A percentile compares a stretch with the other conserved stretches of the same genome.
phyloP scores from a whole-genome alignment of 2,888 invertebrate species.

The Xestia rhomboidea region DNA sequence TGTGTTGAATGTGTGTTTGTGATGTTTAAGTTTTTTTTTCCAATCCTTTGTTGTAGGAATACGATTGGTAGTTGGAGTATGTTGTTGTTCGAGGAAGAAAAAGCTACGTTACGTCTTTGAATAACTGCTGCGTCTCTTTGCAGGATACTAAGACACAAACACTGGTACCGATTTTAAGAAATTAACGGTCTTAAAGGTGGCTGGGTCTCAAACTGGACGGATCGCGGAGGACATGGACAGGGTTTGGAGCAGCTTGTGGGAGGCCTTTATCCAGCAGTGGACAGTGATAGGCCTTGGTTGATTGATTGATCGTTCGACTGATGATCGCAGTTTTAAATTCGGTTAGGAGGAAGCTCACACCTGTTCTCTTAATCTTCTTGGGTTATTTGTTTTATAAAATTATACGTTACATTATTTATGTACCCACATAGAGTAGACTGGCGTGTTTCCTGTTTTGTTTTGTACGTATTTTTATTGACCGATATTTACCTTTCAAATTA shows the following conservation, averaged over 20 bases:
- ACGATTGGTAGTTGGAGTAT: neutral
- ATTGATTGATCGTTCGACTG: neutral
- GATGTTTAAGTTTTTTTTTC: neutral
- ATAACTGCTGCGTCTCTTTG: neutral
- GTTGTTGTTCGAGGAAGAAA: neutral
- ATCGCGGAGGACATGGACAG: neutral
- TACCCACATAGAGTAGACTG: neutral
- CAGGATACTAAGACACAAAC: neutral
- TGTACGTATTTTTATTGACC: neutral
- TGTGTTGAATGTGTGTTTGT: neutral
- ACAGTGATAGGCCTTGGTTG: rapidly evolving
- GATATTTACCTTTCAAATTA: neutral
- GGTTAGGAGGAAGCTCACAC: neutral
- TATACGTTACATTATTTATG: neutral
- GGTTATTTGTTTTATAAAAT: neutral
- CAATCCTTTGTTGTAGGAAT: neutral
- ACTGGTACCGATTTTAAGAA: neutral
- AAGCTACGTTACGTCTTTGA: neutral
- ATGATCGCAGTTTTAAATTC: neutral
- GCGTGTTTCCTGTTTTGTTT: too few relatives aligned
- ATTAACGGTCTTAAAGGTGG: too few relatives aligned
- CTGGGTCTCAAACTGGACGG: neutral
- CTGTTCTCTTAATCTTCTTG: neutral
- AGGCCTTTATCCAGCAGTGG: neutral
- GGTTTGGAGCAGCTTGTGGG: neutral